These are phyloP conservation scores for Eilema sororculum DNA, from an alignment of 2,888 invertebrate species.

Conservation along the genomic window DNA sequence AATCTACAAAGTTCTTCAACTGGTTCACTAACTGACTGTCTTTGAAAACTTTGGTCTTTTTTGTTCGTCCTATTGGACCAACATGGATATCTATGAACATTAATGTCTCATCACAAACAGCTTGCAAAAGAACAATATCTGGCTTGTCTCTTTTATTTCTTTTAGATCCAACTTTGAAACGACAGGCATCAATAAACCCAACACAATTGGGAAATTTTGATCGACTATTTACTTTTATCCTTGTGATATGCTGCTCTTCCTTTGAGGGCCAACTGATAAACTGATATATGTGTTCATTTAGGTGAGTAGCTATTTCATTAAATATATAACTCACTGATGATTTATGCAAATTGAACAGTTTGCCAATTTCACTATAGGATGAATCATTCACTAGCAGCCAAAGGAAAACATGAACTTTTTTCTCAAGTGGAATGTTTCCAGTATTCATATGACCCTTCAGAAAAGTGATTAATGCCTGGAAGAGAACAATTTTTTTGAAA, in stretches of 20 bases:
- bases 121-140: constrained; percentile 75
- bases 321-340: constrained; percentile 77
- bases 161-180: constrained; percentile 73
- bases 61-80: constrained; percentile 70
- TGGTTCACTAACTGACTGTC: constrained; percentile 71
- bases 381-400: constrained; percentile 73
- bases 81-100: constrained; percentile 77
- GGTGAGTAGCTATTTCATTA: constrained; percentile 70
- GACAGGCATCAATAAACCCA: constrained; percentile 78
- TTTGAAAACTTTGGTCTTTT: constrained; percentile 74
- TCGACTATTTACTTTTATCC: constrained; percentile 75
- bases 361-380: constrained; percentile 74
- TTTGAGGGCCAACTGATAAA: constrained; percentile 79
- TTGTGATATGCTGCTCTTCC: constrained; percentile 79
- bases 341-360: constrained; percentile 75
- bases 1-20: constrained; percentile 73
- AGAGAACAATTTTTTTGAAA: constrained; percentile 41
- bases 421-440: constrained; percentile 69
- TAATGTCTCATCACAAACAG: constrained; percentile 79
- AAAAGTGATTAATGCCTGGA: constrained; percentile 72
- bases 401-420: constrained; percentile 79
- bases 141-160: constrained; percentile 63
- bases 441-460: constrained; percentile 62
- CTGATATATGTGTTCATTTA: constrained; percentile 69
- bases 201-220: constrained; percentile 81